phyloP scores from a whole-genome alignment of 2,113 vertebrate genomes.

The Delphinus delphis region DNA sequence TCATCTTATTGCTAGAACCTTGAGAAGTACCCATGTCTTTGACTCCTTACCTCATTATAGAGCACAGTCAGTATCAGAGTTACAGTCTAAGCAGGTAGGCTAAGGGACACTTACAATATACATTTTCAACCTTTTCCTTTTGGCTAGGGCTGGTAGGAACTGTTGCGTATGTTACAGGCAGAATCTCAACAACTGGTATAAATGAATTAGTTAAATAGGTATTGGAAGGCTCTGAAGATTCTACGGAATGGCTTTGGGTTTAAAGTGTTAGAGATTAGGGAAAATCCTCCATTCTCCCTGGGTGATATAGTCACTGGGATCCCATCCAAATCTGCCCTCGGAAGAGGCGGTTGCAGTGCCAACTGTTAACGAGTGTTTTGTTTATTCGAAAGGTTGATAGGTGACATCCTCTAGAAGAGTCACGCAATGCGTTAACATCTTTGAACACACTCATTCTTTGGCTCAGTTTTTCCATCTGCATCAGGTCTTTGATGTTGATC shows the following conservation, averaged over 20 bases:
- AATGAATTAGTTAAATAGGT: neutral
- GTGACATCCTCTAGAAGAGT: conserved; percentile 62
- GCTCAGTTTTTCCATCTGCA: conserved; percentile 14
- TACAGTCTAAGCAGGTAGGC: neutral
- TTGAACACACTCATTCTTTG: conserved; percentile 48
- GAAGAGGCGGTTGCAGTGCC: conserved; percentile 34
- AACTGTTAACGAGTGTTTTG: conserved; percentile 59
- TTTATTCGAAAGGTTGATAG: conserved; percentile 71
- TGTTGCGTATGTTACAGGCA: neutral
- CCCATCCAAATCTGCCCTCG: conserved; percentile 37
- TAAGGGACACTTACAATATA: neutral
- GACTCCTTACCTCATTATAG: neutral
- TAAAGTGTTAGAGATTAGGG: conserved; percentile 24
- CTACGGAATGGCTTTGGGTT: neutral
- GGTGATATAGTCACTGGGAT: conserved; percentile 27
- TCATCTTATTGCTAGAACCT: neutral
- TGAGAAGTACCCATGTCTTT: neutral
- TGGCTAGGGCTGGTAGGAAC: neutral
- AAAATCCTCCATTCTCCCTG: neutral
- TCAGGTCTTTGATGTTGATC: conserved; percentile 23
- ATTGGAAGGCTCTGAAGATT: neutral
- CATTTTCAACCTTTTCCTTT: conserved; percentile 13
- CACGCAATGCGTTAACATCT: neutral
- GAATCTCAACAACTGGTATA: neutral
- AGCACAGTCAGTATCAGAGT: neutral